phyloP scores from a whole-genome alignment of 2,888 invertebrate species.

The Heteromurus nitidus region DNA sequence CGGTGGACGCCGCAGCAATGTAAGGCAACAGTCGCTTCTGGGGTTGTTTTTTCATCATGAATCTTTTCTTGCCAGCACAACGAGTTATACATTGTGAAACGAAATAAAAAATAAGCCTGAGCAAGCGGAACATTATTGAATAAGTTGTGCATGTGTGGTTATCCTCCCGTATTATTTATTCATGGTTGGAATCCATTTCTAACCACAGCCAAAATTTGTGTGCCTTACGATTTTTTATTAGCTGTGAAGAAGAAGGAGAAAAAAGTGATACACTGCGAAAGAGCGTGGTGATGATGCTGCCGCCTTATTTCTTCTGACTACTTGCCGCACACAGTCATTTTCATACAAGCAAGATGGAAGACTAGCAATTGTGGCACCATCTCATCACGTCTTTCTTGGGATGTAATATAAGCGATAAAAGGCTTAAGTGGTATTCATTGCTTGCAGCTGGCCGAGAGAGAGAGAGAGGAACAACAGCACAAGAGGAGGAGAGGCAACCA shows the following conservation, averaged over 20 bases:
- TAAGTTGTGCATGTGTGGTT: slow-evolving; percentile 19
- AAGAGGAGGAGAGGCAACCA: slow-evolving; percentile 50
- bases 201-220: slow-evolving; percentile 55
- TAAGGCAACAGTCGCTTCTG: neutral
- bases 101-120: slow-evolving; percentile 14
- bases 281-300: slow-evolving; percentile 25
- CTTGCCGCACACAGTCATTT: slow-evolving; percentile 43
- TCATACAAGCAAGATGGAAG: slow-evolving; percentile 22
- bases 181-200: slow-evolving; percentile 58
- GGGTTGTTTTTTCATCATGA: slow-evolving; percentile 14
- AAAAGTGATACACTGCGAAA: slow-evolving; percentile 31
- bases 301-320: slow-evolving; percentile 1
- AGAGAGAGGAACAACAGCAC: slow-evolving; percentile 11
- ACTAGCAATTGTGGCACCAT: slow-evolving; percentile 39
- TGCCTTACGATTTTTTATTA: slow-evolving; percentile 52
- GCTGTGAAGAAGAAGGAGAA: slow-evolving; percentile 47
- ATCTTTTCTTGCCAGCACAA: too few relatives aligned
- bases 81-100: slow-evolving; percentile 1
- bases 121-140: neutral
- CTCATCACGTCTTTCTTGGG: slow-evolving; percentile 51
- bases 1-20: neutral
- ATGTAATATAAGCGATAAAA: slow-evolving; percentile 22
- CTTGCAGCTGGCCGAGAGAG: slow-evolving; percentile 57
- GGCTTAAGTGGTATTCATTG: slow-evolving; percentile 38
- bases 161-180: slow-evolving; percentile 19